These are phyloP conservation scores for Daktulosphaira vitifoliae DNA, from an alignment of 1,140 invertebrate genomes.

Conservation along the genomic window DNA sequence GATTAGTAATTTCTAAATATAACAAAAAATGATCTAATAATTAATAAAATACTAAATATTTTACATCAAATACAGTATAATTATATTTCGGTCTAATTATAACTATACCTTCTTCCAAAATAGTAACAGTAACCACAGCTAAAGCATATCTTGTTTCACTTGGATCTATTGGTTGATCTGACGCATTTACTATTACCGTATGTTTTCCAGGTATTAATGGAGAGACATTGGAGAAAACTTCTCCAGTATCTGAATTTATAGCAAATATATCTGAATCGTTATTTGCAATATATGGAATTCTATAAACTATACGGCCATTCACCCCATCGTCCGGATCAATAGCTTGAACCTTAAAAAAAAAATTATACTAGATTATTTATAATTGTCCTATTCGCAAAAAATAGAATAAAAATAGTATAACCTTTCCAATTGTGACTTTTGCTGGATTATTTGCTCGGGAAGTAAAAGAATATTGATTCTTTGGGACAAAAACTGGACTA, in stretches of 20 bases:
- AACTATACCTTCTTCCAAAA: conserved; percentile 47
- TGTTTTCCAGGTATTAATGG: conserved; percentile 58
- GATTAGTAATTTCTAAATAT: conserved; percentile 11
- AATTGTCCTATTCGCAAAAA: background rate
- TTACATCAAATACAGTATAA: background rate
- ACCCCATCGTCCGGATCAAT: conserved; percentile 69
- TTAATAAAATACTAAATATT: background rate
- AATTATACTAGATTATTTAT: background rate
- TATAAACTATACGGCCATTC: conserved; percentile 70
- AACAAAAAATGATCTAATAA: background rate
- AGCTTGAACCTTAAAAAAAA: conserved; percentile 51
- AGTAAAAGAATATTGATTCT: conserved; percentile 68
- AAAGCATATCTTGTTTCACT: conserved; percentile 69
- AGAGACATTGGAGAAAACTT: conserved; percentile 59
- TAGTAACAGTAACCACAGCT: conserved; percentile 70
- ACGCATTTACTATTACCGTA: conserved; percentile 70
- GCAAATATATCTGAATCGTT: conserved; percentile 54
- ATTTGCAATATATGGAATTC: conserved; percentile 61
- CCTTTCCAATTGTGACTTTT: conserved; percentile 59
- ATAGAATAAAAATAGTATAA: conserved; percentile 38
- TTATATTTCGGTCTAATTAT: too few relatives aligned
- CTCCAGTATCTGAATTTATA: conserved; percentile 61
- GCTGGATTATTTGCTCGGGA: conserved; percentile 57
- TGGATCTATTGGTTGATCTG: conserved; percentile 69
- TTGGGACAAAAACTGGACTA: conserved; percentile 71